Evolutionary conservation across 2,797 vertebrate genomes (phyloP).

Genomic region (Paedocypris micromegethes): DNA sequence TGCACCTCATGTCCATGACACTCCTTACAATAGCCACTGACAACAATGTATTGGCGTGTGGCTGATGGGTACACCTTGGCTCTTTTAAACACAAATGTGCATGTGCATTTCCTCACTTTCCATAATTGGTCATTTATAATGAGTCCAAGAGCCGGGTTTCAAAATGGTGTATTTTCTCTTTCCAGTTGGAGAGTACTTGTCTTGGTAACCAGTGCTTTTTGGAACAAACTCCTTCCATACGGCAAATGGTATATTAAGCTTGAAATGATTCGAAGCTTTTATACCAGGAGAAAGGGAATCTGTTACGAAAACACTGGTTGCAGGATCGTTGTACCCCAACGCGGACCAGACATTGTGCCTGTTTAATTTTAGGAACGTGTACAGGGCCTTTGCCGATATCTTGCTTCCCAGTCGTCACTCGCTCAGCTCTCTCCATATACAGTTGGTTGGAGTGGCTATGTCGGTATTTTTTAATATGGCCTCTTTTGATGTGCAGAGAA

Average conservation of each 20-base stretch:
- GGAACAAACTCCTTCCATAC: conserved; percentile 6
- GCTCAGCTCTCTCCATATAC: conserved; percentile 25
- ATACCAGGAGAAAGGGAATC: neutral
- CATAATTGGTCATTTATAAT: conserved; percentile 8
- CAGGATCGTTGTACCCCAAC: conserved; percentile 1
- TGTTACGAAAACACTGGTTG: neutral
- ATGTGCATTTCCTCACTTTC: neutral
- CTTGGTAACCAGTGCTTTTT: neutral
- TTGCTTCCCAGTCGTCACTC: conserved; percentile 16
- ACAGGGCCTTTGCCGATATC: conserved; percentile 27
- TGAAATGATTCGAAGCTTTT: neutral
- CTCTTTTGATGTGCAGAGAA: conserved; percentile 19
- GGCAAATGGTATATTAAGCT: conserved; percentile 8
- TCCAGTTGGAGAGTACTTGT: neutral
- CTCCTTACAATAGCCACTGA: conserved; percentile 4
- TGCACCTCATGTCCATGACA: neutral
- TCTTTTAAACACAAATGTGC: conserved; percentile 5
- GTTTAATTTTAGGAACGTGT: conserved; percentile 39
- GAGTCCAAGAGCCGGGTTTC: conserved; percentile 3
- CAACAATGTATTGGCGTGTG: neutral
- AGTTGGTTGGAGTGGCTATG: conserved; percentile 9
- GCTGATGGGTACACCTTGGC: conserved; percentile 7
- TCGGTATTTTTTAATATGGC: conserved; percentile 9
- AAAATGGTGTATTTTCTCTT: conserved; percentile 4
- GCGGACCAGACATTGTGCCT: conserved; percentile 26